Conservation (phyloP, 2,888 invertebrate genomes). For the Melikaiella ostensackeni region DNA sequence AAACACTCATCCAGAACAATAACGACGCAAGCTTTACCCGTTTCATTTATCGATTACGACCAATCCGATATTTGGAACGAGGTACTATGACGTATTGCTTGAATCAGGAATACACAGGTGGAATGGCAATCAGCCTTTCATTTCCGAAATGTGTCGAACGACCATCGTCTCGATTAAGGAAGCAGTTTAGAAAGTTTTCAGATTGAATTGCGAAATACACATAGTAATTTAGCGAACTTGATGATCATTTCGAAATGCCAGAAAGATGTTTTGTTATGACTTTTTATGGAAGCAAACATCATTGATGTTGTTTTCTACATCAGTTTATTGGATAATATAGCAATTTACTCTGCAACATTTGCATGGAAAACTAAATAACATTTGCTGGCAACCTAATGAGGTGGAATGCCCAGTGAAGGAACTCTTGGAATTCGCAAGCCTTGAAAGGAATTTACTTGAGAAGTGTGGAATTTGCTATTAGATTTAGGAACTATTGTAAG, state of each 20-base stretch:
- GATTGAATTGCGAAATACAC: conserved; percentile 9
- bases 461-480: background rate
- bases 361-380: background rate
- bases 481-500: conserved; percentile 5
- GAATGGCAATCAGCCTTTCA: conserved; percentile 49
- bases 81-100: conserved; percentile 3
- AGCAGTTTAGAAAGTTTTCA: background rate
- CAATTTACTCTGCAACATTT: background rate
- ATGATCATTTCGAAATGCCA: conserved; percentile 4
- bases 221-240: conserved; percentile 10
- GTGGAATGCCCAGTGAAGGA: background rate
- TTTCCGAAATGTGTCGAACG: conserved; percentile 49
- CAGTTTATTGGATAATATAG: background rate
- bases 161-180: conserved; percentile 28
- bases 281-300: conserved; percentile 9
- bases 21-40: background rate
- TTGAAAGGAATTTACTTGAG: background rate
- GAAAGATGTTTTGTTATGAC: background rate
- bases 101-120: conserved; percentile 27
- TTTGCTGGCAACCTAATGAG: background rate
- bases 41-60: conserved; percentile 22
- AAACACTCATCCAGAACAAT: conserved; percentile 24
- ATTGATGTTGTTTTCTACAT: background rate
- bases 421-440: background rate
- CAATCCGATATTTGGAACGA: conserved; percentile 28